Base-by-base conservation (phyloP, 2,888 invertebrate genomes). In the Cerastis rubricosa region DNA sequence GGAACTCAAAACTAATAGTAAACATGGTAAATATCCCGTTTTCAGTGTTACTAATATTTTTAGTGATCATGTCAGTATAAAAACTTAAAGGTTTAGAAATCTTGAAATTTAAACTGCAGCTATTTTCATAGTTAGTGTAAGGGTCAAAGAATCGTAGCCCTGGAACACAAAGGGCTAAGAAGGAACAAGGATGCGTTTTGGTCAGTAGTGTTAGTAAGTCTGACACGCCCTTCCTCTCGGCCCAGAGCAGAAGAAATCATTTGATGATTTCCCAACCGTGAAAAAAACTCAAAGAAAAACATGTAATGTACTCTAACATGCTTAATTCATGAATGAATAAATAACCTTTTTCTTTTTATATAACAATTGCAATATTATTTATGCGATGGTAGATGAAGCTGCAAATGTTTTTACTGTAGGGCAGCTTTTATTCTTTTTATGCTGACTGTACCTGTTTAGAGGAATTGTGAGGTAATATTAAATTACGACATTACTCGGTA, bases 381-480 rank as follows among this genome's bases (percentile, higher is more conserved):
- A n/a, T 43, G 14, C 8, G 8, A 40, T 25, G 35, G 35, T 43
- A 43, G 14, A 57, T 25, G 57, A 57, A 57, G 11, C 2, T 43
- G 49, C 22, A 22, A 43, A 51, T 11, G 8, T 73, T 51, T 25
- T 17, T 17, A 49, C 17, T 72, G 22, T 49, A 0, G 22, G 3
- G 7, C 17, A 72, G 49, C 22, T n/a, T 7, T 29, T 40, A 22
- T 40, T 22, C 0, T 25, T 49, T 45, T 74, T 25, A 51, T 35
- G 51, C 14, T 63, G 19, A 40, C 63, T 63, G 22, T 63, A 63
- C 22, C 40, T 63, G 35, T 77, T 71, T 25, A 49, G 57, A 76
- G 47, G 29, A 83, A 77, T 83, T 77, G 25, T 76, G 57, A 49
- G 54, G 35, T 49, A 64, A 76, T 68, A 63, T 81, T 66, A 57